Evolutionary conservation across 1,140 invertebrate genomes (phyloP), one percentile per base, ranked within the genome.

Genomic region (Eueides isabella): DNA sequence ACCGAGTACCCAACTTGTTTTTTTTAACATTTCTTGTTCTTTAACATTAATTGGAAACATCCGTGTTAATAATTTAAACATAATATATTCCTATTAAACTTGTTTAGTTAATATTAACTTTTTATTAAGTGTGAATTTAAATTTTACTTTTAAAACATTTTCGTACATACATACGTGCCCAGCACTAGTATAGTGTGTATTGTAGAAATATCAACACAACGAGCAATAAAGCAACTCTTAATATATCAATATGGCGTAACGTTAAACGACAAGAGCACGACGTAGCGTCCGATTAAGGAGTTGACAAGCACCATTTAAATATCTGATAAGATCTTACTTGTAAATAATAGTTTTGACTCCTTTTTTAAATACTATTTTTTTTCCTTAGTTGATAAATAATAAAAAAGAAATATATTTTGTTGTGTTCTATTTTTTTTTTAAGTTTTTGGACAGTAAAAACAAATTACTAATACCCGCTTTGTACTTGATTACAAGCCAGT

Each of bases 291-390:
- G 61, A 28, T 70, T 70, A 70, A 30, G 30, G 63, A 38, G 23
- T 61, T 61, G 7, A 61, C 44, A 69, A 69, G 67, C 48, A 55
- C 29, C 44, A 48, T 68, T 68, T 69, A 69, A 23, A 26, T 69
- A 23, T 38, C 31, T 33, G 48, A 55, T 67, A 29, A 12, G 11
- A 55, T 55, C 23, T 55, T 0, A 26, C 19, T 55, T 55, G 48
- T 55, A 55, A 55, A 55, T 55, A 23, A 55, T 55, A 55, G 19
- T 12, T 9, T 0, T 55, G 23, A 23, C 19, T 11, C 7, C 23
- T 26, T 23, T 55, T 26, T 26, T 9, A 9, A 44, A 19, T 38
- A 44, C 19, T 44, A 44, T 5, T 0, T 7, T 16, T 0, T 38
- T 38, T 38, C 6, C 12, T 14, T 16, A 5, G 6, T 38, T 16